Evolutionary conservation across 2,888 invertebrate genomes (phyloP).

Genomic region (Andrena fulva): DNA sequence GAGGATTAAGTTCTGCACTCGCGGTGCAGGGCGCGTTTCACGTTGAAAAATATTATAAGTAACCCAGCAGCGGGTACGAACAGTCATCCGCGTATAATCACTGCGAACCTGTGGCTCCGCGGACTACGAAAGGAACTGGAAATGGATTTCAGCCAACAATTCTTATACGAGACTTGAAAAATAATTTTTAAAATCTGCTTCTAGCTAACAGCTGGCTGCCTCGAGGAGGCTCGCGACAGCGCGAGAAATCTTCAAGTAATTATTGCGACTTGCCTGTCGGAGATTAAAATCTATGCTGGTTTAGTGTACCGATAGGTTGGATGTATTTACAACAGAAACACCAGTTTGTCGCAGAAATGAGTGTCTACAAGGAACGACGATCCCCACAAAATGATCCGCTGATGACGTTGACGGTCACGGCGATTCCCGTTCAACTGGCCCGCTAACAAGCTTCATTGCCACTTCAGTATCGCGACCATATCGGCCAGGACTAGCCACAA

Average conservation of each 20-base stretch:
- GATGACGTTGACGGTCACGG: conserved; percentile 78
- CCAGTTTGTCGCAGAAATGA: conserved; percentile 20
- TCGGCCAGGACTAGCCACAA: conserved; percentile 82
- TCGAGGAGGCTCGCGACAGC: too few relatives aligned
- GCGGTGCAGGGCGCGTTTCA: conserved; percentile 37
- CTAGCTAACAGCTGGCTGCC: background rate
- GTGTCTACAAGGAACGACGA: conserved; percentile 30
- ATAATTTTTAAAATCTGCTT: conserved; percentile 3
- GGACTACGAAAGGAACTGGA: background rate
- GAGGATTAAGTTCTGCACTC: conserved; percentile 47
- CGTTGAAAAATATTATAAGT: conserved; percentile 48
- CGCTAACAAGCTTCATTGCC: conserved; percentile 84
- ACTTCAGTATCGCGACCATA: conserved; percentile 83
- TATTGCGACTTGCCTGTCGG: too few relatives aligned
- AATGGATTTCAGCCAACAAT: conserved; percentile 4
- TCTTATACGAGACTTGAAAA: background rate
- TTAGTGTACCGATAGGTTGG: background rate
- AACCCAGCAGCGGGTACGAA: conserved; percentile 55
- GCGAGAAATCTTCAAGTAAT: background rate
- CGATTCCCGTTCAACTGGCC: conserved; percentile 75
- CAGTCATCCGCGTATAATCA: conserved; percentile 40
- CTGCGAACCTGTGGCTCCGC: conserved; percentile 9
- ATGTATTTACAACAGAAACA: background rate
- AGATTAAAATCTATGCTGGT: too few relatives aligned
- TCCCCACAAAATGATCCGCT: conserved; percentile 64